Conservation (phyloP, 2,113 vertebrate genomes). For the Meriones unguiculatus region DNA sequence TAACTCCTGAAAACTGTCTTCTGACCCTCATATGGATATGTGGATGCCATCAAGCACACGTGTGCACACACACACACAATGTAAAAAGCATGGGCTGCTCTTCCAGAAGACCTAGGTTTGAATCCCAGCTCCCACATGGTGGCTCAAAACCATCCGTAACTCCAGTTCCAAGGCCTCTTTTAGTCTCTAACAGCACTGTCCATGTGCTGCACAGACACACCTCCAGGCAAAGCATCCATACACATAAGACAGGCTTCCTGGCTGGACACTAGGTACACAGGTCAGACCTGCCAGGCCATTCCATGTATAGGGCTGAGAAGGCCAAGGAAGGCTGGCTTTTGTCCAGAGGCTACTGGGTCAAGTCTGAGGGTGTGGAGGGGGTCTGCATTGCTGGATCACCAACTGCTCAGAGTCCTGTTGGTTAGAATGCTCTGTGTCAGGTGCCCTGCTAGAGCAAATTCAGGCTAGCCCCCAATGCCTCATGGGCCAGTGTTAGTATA, state of each 20-base stretch:
- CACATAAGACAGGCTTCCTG: neutral
- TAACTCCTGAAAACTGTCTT: neutral
- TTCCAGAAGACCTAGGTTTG: neutral
- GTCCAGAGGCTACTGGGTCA: neutral
- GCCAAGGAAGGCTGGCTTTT: neutral
- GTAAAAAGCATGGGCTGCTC: neutral
- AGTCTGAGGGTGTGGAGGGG: no score
- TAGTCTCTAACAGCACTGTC: neutral
- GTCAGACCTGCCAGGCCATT: neutral
- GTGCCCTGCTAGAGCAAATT: neutral
- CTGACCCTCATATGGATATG: neutral
- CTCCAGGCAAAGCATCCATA: neutral
- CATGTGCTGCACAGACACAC: neutral
- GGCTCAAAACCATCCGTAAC: neutral
- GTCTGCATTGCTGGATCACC: neutral
- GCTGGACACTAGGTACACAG: neutral
- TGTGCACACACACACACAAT: neutral
- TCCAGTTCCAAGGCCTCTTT: neutral
- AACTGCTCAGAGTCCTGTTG: neutral
- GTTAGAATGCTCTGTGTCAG: neutral
- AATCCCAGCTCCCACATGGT: neutral
- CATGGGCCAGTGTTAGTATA: neutral
- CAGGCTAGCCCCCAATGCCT: neutral
- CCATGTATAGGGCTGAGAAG: neutral
- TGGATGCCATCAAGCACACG: neutral